Conservation (phyloP, 2,113 vertebrate species). For the Chaetops frenatus region DNA sequence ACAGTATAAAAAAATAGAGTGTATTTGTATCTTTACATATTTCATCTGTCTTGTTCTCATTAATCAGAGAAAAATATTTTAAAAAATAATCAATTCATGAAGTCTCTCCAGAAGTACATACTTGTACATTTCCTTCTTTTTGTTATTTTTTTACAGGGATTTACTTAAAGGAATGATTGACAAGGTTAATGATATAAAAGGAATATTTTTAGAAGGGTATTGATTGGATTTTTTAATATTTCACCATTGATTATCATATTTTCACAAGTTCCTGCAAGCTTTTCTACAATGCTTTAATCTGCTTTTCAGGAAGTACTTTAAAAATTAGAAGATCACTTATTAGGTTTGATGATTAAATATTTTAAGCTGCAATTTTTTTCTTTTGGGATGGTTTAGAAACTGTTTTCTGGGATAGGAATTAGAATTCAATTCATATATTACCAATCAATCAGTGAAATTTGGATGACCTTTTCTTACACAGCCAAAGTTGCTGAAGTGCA, state of each 20-base stretch:
- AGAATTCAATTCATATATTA: neutral
- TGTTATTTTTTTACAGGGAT: neutral
- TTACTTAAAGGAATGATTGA: neutral
- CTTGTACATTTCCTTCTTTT: neutral
- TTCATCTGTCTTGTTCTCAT: neutral
- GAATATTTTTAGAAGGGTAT: neutral
- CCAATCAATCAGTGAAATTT: neutral
- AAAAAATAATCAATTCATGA: slow-evolving; percentile 3
- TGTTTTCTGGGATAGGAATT: neutral
- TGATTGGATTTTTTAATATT: neutral
- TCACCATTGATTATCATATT: neutral
- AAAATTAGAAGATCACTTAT: neutral
- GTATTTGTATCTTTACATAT: neutral
- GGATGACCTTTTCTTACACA: neutral
- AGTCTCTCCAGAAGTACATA: neutral
- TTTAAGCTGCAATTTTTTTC: neutral
- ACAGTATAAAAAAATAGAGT: neutral
- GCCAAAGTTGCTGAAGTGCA: neutral
- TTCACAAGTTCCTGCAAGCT: neutral
- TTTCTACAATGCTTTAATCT: neutral
- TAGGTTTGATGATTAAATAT: neutral
- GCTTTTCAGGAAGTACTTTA: neutral
- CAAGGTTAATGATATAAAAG: neutral
- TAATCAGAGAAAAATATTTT: slow-evolving; percentile 12
- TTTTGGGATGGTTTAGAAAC: neutral